phyloP scores from a whole-genome alignment of 2,888 invertebrate genomes.

The Pheosia tremula region DNA sequence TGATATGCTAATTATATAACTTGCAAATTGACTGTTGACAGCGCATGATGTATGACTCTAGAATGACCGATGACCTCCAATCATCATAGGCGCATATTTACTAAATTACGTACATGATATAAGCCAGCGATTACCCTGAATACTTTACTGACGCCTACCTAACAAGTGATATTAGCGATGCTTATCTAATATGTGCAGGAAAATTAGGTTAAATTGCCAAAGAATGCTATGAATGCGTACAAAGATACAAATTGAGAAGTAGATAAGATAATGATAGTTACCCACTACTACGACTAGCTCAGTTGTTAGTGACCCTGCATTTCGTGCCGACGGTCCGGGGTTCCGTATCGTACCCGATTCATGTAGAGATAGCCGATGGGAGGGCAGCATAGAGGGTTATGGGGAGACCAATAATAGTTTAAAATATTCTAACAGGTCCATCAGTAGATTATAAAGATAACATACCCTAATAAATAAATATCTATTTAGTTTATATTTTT shows the following conservation, averaged over 20 bases:
- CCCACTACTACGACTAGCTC: neutral
- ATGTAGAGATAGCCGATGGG: no score
- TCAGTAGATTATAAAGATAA: no score
- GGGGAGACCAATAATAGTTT: no score
- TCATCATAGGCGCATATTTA: conserved; percentile 29
- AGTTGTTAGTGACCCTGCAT: no score
- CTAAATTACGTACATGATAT: conserved; percentile 49
- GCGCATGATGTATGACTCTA: conserved; percentile 41
- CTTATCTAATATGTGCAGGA: conserved; percentile 25
- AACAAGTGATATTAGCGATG: conserved; percentile 9
- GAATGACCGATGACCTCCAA: conserved; percentile 42
- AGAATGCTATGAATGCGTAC: conserved; percentile 5
- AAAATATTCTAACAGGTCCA: no score
- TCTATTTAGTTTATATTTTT: no score
- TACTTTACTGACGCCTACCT: conserved; percentile 43
- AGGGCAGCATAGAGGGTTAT: no score
- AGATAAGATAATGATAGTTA: conserved; percentile 5
- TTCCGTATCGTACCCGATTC: no score
- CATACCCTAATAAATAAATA: no score
- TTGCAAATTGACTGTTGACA: conserved; percentile 48
- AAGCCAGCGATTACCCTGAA: conserved; percentile 57
- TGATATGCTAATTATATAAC: conserved; percentile 41
- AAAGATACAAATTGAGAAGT: conserved; percentile 2
- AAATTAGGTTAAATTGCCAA: conserved; percentile 10
- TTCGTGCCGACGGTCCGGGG: no score